Evolutionary conservation across 1,140 invertebrate species (phyloP), one percentile per base, ranked within the genome.

Genomic region (Aphaenogaster rudis): DNA sequence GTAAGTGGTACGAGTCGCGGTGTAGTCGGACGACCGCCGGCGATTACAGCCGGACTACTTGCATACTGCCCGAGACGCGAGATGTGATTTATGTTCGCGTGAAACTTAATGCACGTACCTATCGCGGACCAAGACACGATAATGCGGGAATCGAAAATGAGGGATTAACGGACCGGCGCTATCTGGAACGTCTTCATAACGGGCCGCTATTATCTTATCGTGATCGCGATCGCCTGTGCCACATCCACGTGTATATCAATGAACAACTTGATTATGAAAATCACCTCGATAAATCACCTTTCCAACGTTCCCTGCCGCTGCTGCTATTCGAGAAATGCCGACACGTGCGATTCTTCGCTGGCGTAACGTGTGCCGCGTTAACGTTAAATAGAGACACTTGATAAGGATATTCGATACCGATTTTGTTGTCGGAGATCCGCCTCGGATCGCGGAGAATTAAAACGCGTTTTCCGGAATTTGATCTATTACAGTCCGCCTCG

Each of bases 31-130:
- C 80, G 66, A 72, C 67, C 52, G 67, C 15, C 39, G 39, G 79
- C 17, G 67, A 82, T 82, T 82, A 82, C 42, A 4, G 52, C 67
- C 52, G 42, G 52, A 39, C 79, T 57, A 57, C 79, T 81, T 71
- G 80, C 80, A 74, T 59, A 72, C 54, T 33, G 57, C 28, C 21
- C 80, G 54, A 61, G 80, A 76, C 50, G 33, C 66, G 79, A n/a
- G 69, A 33, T 82, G 69, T 84, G 80, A 84, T 84, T 84, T 84
- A 76, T 84, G 80, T 84, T 84, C 80, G 80, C 80, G 80, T 84
- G 80, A n/a, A 76, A 61, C 80, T 84, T 76, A 74, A 84, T 84
- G 80, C 69, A 84, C 42, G 17, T 84, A 72, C 15, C 67, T 72
- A 81, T 71, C 52, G 39, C 17, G 28, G 67, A 33, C 52, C 80